Evolutionary conservation across 1,140 invertebrate genomes (phyloP), one percentile per base, ranked within the genome.

Genomic region (Magallana gigas): DNA sequence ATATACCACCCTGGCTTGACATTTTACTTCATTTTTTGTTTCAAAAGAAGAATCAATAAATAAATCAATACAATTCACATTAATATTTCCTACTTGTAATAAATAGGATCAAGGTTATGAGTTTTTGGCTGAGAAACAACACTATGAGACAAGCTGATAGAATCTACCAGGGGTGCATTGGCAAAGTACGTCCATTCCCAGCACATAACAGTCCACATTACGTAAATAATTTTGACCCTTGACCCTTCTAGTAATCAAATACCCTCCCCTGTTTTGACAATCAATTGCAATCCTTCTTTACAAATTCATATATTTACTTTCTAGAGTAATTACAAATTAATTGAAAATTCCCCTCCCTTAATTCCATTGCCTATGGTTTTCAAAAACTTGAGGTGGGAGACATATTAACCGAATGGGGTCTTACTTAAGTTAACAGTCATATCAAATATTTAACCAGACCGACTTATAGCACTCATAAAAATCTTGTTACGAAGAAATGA

Each of bases 401-500:
- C 29, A 29, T 48, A 48, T 76, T 36, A 29, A 29, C 36, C 8
- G 23, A 29, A 23, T 12, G 36, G 68, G 68, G 8, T 12, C 68
- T 76, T 76, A 12, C 68, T 29, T 29, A 29, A 76, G 8, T 76
- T 29, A 76, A 76, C 36, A 11, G 36, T 76, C 8, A 76, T 29
- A 29, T 76, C 68, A 76, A 76, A 76, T 76, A 76, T 29, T 76
- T 36, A 76, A 76, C 23, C 23, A 12, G 68, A 2, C 68, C 36
- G 11, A 29, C 68, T 23, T 76, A 76, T 29, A 76, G 36, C 68
- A 76, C 23, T 23, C 18, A 76, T 12, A 76, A 9, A 76, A 29
- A 29, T 76, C 68, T 76, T 29, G 68, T 76, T 76, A 29, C 1
- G 12, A 23, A 76, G 68, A 76, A 29, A 76, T 76, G 68, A 76